These are phyloP conservation scores for Clarias macrocephalus DNA, from an alignment of 2,113 vertebrate species.

Conservation along the genomic window DNA sequence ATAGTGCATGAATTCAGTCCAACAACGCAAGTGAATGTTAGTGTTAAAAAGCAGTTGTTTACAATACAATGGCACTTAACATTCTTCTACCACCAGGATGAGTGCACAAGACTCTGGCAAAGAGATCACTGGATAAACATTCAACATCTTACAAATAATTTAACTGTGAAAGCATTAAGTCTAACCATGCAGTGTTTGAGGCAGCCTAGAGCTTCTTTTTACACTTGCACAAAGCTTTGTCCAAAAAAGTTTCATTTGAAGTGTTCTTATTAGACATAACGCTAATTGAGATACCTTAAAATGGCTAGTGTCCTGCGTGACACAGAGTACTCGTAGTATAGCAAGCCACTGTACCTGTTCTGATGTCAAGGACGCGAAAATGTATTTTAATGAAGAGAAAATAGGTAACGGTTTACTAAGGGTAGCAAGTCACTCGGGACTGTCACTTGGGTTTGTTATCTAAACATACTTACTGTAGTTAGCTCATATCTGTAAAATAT, in stretches of 20 bases:
- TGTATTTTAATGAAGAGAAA: background rate
- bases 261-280: constrained; percentile 16
- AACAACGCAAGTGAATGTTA: constrained; percentile 45
- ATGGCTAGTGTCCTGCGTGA: background rate
- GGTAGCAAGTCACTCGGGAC: background rate
- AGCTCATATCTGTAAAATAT: background rate
- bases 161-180: constrained; percentile 74
- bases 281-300: background rate
- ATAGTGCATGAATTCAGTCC: constrained; percentile 33
- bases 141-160: constrained; percentile 65
- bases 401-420: background rate
- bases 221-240: constrained; percentile 8
- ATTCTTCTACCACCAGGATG: constrained; percentile 67
- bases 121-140: constrained; percentile 60
- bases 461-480: no score
- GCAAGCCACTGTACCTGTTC: background rate
- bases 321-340: background rate
- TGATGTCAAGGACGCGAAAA: background rate
- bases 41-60: constrained; percentile 47
- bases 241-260: background rate
- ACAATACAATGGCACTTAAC: constrained; percentile 59
- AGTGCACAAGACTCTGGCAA: constrained; percentile 63
- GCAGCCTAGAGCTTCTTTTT: constrained; percentile 89
- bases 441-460: no score
- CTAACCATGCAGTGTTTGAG: constrained; percentile 92